Percentiles rank a stretch among this genome's conserved stretches.
Conservation (phyloP, 2,888 invertebrate species). For the Eupithecia insigniata region DNA sequence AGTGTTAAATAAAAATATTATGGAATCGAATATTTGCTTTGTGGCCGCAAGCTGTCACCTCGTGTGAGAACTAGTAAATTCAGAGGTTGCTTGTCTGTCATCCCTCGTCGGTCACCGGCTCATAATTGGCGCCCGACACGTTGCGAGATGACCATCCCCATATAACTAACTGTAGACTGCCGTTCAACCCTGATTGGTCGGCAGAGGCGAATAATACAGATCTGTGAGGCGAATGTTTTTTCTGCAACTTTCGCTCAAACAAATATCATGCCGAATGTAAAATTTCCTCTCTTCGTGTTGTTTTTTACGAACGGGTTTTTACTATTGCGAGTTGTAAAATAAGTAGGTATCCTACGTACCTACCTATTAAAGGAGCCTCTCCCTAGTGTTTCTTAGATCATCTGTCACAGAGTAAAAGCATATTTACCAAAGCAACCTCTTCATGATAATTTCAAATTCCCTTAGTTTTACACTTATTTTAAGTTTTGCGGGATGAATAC, state of each 20-base stretch:
- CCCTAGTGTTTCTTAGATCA: not conserved
- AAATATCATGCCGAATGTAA: not conserved
- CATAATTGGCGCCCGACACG: constrained; percentile 59
- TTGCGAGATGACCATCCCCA: constrained; percentile 62
- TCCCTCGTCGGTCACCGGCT: constrained; percentile 54
- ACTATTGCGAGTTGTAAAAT: not conserved
- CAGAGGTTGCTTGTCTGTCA: constrained; percentile 14
- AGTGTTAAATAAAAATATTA: no score
- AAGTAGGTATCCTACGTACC: no score
- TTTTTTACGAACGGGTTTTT: not conserved
- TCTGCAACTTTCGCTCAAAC: not conserved
- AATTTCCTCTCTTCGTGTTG: not conserved
- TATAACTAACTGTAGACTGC: constrained; percentile 20
- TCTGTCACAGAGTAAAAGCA: no score
- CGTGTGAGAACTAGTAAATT: not conserved
- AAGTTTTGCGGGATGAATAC: no score
- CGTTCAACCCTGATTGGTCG: not conserved
- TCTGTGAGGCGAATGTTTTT: not conserved
- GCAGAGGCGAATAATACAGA: not conserved
- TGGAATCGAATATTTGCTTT: no score
- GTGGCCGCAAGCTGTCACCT: no score
- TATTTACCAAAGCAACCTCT: no score
- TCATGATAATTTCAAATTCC: no score
- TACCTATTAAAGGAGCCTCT: not conserved
- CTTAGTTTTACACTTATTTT: no score